Percentiles rank a stretch among this genome's conserved stretches.
phyloP scores from a whole-genome alignment of 2,888 invertebrate genomes.

The Nymphalis c-album region DNA sequence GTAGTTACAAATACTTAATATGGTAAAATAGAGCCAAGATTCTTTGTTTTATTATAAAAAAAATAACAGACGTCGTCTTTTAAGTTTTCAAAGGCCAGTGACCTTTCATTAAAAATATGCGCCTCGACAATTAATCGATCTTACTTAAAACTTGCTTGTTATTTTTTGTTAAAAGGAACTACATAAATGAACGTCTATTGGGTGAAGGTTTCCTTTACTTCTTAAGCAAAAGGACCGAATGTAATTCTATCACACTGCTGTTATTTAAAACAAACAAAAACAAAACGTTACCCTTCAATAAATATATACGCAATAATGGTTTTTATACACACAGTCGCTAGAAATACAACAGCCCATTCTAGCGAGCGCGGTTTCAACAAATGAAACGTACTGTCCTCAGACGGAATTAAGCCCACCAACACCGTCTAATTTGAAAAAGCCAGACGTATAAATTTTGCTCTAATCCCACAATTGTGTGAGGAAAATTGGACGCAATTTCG shows the following conservation, averaged over 20 bases:
- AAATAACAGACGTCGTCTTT: background rate
- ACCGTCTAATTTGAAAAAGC: slow-evolving; percentile 76
- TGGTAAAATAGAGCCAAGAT: background rate
- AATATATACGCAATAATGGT: slow-evolving; percentile 14
- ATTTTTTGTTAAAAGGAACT: background rate
- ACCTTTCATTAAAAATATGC: background rate
- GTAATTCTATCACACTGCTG: too few relatives aligned
- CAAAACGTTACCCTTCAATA: background rate
- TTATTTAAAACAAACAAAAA: slow-evolving; percentile 2
- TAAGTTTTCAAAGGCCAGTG: background rate
- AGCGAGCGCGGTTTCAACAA: slow-evolving; percentile 54
- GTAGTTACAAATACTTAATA: background rate
- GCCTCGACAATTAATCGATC: background rate
- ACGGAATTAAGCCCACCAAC: slow-evolving; percentile 63
- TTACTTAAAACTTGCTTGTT: background rate
- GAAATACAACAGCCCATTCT: slow-evolving; percentile 44
- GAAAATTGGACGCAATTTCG: slow-evolving; percentile 73
- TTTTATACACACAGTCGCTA: slow-evolving; percentile 9
- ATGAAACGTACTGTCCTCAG: slow-evolving; percentile 61
- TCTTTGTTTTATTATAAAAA: background rate
- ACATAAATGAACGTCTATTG: too few relatives aligned
- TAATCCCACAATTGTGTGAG: slow-evolving; percentile 76
- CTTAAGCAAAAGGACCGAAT: too few relatives aligned
- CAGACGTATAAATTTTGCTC: slow-evolving; percentile 77
- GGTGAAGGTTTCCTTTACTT: too few relatives aligned